These are phyloP conservation scores for Sarcophaga caerulescens DNA, from an alignment of 2,888 invertebrate species.

Conservation along the genomic window DNA sequence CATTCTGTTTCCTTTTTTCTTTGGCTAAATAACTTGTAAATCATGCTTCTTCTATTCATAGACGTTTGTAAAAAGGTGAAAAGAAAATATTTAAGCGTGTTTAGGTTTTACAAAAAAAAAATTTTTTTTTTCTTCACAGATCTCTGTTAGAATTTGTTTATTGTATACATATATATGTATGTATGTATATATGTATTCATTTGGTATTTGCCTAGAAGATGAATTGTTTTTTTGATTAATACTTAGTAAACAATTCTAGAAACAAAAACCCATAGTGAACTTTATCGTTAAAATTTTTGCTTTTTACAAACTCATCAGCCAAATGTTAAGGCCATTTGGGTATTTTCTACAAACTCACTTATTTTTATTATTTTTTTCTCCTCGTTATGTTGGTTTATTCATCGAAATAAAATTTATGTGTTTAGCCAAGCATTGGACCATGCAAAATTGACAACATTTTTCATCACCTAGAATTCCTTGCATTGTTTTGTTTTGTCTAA, in stretches of 20 bases:
- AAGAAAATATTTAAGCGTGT: not conserved
- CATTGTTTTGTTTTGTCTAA: too few relatives aligned
- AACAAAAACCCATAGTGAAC: too few relatives aligned
- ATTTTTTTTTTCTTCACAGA: not conserved
- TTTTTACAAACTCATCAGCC: not conserved
- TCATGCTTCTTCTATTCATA: not conserved
- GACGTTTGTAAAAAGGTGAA: not conserved
- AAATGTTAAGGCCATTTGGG: not conserved
- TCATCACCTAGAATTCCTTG: not conserved
- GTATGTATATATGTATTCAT: too few relatives aligned
- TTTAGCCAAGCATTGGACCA: not conserved
- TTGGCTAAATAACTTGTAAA: constrained; percentile 9
- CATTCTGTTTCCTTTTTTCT: not conserved
- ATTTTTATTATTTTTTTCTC: too few relatives aligned
- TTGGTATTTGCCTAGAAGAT: too few relatives aligned
- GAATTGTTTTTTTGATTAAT: too few relatives aligned
- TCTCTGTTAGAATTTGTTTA: not conserved
- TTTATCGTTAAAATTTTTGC: not conserved
- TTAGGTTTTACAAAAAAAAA: not conserved
- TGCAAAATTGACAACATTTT: not conserved
- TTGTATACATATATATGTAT: too few relatives aligned
- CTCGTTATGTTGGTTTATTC: not conserved
- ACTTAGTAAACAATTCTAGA: too few relatives aligned
- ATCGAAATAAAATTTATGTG: not conserved
- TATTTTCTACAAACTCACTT: not conserved